Evolutionary conservation across 2,888 invertebrate species (phyloP).

Genomic region (Chrysolina haemoptera): DNA sequence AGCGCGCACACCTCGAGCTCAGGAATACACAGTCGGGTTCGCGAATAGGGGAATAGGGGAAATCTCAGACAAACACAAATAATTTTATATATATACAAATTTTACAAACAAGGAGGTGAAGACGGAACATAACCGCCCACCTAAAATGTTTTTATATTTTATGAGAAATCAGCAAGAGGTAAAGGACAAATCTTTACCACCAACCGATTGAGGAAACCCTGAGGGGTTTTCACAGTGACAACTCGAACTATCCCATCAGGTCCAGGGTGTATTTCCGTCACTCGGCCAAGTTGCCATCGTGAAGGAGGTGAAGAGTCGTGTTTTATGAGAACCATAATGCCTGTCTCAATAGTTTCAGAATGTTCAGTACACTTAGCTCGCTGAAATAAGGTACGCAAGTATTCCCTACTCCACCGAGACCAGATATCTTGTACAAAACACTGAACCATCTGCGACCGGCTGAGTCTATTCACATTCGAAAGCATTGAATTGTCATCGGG

Average conservation of each 20-base stretch:
- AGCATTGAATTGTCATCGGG: neutral
- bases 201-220: neutral
- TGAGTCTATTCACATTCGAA: neutral
- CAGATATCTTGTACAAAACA: neutral
- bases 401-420: neutral
- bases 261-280: neutral
- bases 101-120: neutral
- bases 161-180: neutral
- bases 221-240: neutral
- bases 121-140: neutral
- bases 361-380: neutral
- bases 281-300: neutral
- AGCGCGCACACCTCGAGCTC: too few relatives aligned
- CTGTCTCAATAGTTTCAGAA: too few relatives aligned
- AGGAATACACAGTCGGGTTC: too few relatives aligned
- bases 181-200: neutral
- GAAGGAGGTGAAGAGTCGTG: neutral
- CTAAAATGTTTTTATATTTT: neutral
- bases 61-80: neutral
- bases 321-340: too few relatives aligned
- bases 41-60: neutral
- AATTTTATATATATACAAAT: too few relatives aligned
- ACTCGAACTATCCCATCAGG: neutral
- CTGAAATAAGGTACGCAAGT: neutral
- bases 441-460: neutral